These are phyloP conservation scores for Conus betulinus DNA, from an alignment of 1,140 invertebrate species.

Conservation along the genomic window DNA sequence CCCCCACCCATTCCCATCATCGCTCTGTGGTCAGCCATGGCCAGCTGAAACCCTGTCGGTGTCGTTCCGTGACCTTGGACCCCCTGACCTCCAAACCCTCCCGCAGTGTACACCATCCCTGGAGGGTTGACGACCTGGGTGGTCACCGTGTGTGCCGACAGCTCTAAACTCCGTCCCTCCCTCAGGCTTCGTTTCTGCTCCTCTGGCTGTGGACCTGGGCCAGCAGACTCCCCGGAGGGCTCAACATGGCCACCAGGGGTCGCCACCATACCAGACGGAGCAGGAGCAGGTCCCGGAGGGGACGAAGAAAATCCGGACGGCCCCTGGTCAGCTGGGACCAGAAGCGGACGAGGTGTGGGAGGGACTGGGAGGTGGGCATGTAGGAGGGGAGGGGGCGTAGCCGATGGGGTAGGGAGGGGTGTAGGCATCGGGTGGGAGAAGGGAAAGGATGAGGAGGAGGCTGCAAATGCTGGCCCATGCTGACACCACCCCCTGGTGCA, in stretches of 20 bases:
- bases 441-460: neutral
- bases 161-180: neutral
- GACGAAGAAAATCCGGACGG: slow-evolving; percentile 24
- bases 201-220: neutral
- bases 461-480: neutral
- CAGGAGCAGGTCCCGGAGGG: slow-evolving; percentile 24
- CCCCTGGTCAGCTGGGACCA: slow-evolving; percentile 24
- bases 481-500: no score
- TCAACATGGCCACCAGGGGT: neutral
- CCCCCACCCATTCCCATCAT: neutral
- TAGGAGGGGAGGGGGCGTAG: slow-evolving; percentile 32
- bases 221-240: neutral
- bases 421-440: slow-evolving; percentile 18
- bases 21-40: neutral
- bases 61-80: neutral
- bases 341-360: slow-evolving; percentile 24
- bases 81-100: neutral
- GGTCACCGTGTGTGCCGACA: neutral
- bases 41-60: neutral
- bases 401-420: slow-evolving; percentile 28
- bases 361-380: slow-evolving; percentile 30
- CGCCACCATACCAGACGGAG: slow-evolving; percentile 14
- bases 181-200: neutral
- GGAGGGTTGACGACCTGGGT: no score
- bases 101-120: neutral